These are phyloP conservation scores for Clostera curtula DNA, from an alignment of 2,888 invertebrate genomes.

Conservation along the genomic window DNA sequence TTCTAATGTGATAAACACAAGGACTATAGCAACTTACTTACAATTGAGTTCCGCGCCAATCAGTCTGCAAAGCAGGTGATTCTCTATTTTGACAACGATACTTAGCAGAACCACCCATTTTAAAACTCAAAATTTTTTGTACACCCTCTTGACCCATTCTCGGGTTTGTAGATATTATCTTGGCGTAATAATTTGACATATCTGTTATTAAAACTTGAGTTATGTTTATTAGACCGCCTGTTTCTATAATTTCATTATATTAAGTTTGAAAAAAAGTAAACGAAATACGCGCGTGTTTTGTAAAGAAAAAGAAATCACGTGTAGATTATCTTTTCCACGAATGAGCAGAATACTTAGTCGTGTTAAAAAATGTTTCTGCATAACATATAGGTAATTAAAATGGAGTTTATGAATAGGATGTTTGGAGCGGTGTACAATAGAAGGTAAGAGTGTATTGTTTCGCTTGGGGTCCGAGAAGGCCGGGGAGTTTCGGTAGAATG, in stretches of 20 bases:
- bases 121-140: constrained; percentile 55
- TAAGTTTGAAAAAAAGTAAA: constrained; percentile 10
- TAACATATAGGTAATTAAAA: constrained; percentile 15
- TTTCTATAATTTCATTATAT: constrained; percentile 25
- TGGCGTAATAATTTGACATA: constrained; percentile 35
- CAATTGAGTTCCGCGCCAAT: constrained; percentile 55
- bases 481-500: constrained; percentile 74
- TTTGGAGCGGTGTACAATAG: constrained; percentile 45
- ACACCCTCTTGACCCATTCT: constrained; percentile 59
- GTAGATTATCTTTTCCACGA: constrained; percentile 8
- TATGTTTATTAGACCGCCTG: constrained; percentile 28
- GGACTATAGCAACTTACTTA: constrained; percentile 8
- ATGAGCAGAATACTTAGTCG: constrained; percentile 8
- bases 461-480: constrained; percentile 52
- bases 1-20: no score
- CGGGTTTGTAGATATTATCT: constrained; percentile 44
- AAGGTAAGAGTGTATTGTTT: constrained; percentile 71
- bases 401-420: constrained; percentile 27
- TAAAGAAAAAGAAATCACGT: constrained; percentile 6
- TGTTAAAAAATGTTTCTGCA: constrained; percentile 16
- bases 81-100: constrained; percentile 70
- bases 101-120: constrained; percentile 68
- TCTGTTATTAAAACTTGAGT: constrained; percentile 31
- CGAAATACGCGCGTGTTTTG: constrained; percentile 3
- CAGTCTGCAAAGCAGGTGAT: constrained; percentile 64